Evolutionary conservation across 2,888 invertebrate species (phyloP).

Genomic region (Latrodectus hesperus): DNA sequence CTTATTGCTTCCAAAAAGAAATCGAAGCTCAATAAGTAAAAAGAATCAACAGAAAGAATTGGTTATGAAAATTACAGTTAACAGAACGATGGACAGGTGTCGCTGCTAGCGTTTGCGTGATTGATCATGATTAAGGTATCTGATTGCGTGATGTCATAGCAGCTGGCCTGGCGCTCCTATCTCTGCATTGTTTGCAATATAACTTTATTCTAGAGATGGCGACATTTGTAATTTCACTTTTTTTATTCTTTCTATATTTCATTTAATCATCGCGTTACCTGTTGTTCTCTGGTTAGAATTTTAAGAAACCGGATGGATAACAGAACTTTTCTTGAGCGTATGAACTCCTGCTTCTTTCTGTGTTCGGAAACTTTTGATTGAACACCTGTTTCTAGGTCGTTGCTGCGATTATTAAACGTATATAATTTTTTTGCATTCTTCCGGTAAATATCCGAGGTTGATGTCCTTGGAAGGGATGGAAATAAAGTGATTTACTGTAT

Average conservation of each 20-base stretch:
- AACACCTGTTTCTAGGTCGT: background rate
- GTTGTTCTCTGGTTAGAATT: background rate
- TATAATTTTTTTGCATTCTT: background rate
- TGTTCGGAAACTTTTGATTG: background rate
- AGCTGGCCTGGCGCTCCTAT: background rate
- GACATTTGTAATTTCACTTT: background rate
- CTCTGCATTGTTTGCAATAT: background rate
- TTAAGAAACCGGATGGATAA: background rate
- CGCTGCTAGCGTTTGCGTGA: slow-evolving; percentile 7
- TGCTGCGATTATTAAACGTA: background rate
- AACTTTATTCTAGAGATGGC: background rate
- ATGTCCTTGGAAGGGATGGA: background rate
- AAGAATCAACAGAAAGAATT: background rate
- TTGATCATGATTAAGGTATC: slow-evolving; percentile 1
- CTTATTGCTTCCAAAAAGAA: slow-evolving; percentile 9
- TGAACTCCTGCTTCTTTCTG: background rate
- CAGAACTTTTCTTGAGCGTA: background rate
- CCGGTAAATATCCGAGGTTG: background rate
- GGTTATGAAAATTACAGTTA: slow-evolving; percentile 1
- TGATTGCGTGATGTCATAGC: background rate
- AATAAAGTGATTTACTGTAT: too few relatives aligned
- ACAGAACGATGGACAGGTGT: slow-evolving; percentile 29
- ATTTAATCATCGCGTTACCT: background rate
- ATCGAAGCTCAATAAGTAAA: background rate
- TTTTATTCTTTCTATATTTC: background rate